These are phyloP conservation scores for Fabriciana adippe DNA, from an alignment of 2,888 invertebrate genomes.

Conservation along the genomic window DNA sequence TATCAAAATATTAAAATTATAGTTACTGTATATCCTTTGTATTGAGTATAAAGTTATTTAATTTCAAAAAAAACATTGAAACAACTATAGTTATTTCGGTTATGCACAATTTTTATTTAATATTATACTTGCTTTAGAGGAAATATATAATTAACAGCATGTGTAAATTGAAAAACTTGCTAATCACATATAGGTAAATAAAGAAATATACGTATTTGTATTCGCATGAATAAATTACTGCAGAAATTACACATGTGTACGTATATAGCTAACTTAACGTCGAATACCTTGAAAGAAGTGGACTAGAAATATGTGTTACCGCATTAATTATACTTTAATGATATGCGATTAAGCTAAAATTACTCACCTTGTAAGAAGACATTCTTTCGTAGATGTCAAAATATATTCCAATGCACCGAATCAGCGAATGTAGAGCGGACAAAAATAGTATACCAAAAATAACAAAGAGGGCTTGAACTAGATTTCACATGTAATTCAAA, in stretches of 20 bases:
- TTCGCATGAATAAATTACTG: conserved; percentile 19
- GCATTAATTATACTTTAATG: conserved; percentile 32
- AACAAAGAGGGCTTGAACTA: conserved; percentile 51
- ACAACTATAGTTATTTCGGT: too few relatives aligned
- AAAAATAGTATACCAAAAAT: conserved; percentile 80
- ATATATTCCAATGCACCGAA: conserved; percentile 71
- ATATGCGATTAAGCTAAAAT: conserved; percentile 34
- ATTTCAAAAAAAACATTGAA: too few relatives aligned
- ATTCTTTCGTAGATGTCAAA: conserved; percentile 77
- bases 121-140: too few relatives aligned
- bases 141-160: too few relatives aligned
- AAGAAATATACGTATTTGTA: conserved; percentile 19
- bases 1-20: too few relatives aligned
- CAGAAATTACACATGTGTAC: conserved; percentile 24
- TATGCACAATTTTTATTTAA: too few relatives aligned
- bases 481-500: conserved; percentile 26
- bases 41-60: too few relatives aligned
- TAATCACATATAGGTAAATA: conserved; percentile 10
- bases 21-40: too few relatives aligned
- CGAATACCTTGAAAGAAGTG: conserved; percentile 20
- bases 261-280: conserved; percentile 25
- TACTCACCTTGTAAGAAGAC: conserved; percentile 72
- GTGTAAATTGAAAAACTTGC: too few relatives aligned
- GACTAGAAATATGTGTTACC: conserved; percentile 29
- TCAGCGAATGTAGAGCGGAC: conserved; percentile 69